Conservation (phyloP, 2,888 invertebrate genomes). For the Athetis lepigone region DNA sequence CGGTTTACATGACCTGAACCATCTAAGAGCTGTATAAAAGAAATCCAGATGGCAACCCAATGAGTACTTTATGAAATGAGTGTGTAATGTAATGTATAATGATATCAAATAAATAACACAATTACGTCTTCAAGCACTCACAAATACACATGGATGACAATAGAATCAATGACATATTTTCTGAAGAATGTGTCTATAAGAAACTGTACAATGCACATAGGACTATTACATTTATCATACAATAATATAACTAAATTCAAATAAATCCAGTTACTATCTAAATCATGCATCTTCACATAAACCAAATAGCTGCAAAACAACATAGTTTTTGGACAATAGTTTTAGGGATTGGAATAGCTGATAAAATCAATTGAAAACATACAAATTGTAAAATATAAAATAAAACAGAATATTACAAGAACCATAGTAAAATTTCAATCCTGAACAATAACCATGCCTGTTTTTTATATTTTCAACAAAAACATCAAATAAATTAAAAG, state of each 20-base stretch:
- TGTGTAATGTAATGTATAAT: constrained; percentile 27
- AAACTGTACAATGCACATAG: constrained; percentile 47
- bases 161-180: constrained; percentile 29
- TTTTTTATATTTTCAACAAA: constrained; percentile 1
- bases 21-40: too few species aligned
- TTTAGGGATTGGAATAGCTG: constrained; percentile 24
- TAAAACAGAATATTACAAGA: constrained; percentile 9
- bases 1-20: too few species aligned
- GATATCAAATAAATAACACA: constrained; percentile 26
- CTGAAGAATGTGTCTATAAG: constrained; percentile 36
- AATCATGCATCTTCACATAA: constrained; percentile 52
- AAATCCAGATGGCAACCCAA: constrained; percentile 32
- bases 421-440: constrained; percentile 3
- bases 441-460: constrained; percentile 22
- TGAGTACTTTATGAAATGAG: constrained; percentile 33
- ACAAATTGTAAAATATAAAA: background rate
- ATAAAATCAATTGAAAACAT: constrained; percentile 14
- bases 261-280: constrained; percentile 33
- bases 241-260: constrained; percentile 34
- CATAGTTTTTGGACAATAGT: constrained; percentile 18
- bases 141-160: constrained; percentile 38
- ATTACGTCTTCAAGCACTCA: constrained; percentile 52
- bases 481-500: constrained; percentile 3
- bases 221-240: constrained; percentile 40
- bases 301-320: constrained; percentile 33